phyloP scores from a whole-genome alignment of 2,113 vertebrate genomes.

The Mirza zaza region DNA sequence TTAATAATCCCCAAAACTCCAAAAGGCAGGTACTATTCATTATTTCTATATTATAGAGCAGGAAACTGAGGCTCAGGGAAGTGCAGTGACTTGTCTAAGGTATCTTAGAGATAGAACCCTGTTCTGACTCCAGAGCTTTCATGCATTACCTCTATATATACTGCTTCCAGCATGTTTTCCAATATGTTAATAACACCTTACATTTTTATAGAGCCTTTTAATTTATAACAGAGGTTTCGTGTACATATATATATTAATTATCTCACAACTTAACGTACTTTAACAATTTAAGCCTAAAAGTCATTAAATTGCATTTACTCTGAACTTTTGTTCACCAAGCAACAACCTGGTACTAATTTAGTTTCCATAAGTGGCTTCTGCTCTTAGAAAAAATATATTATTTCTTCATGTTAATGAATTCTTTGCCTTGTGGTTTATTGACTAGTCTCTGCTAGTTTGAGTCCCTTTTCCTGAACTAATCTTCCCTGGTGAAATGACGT shows the following conservation, averaged over 20 bases:
- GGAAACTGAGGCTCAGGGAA: neutral
- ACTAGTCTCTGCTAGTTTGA: neutral
- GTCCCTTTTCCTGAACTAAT: neutral
- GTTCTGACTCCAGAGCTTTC: neutral
- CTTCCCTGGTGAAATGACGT: neutral
- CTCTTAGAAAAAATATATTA: neutral
- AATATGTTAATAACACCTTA: neutral
- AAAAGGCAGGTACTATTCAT: neutral
- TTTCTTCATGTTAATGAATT: constrained; percentile 13
- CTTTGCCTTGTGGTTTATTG: neutral
- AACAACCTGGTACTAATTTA: neutral
- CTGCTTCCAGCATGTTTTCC: neutral
- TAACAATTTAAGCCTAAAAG: neutral
- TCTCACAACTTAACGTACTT: neutral
- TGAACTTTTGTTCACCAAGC: neutral
- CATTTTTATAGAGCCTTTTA: neutral
- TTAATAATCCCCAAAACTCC: neutral
- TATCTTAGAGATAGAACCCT: neutral
- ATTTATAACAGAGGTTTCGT: neutral
- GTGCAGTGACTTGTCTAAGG: neutral
- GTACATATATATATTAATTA: neutral
- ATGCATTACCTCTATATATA: neutral
- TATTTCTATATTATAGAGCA: neutral
- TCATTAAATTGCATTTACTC: neutral
- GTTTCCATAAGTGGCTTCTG: neutral